These are phyloP conservation scores for Thamnophis elegans DNA, from an alignment of 2,797 vertebrate species.

Conservation along the genomic window DNA sequence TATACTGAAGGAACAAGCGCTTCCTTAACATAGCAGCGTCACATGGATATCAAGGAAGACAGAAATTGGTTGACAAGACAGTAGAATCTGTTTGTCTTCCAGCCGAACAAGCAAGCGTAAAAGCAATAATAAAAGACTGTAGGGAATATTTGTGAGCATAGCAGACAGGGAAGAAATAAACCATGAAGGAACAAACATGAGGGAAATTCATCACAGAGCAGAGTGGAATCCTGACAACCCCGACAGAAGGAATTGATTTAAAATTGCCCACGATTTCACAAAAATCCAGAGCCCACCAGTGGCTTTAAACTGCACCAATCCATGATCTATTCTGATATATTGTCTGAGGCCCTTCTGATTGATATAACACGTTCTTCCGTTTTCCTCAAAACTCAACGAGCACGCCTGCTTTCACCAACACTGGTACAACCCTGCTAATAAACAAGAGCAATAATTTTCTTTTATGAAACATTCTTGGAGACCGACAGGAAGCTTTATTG, in stretches of 20 bases:
- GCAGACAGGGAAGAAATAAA: slow-evolving; percentile 64
- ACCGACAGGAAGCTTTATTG: not conserved
- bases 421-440: not conserved
- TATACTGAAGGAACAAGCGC: not conserved
- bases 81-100: slow-evolving; percentile 69
- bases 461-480: not conserved
- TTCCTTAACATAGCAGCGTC: not conserved
- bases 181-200: slow-evolving; percentile 41
- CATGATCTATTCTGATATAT: not conserved
- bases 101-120: slow-evolving; percentile 7
- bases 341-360: not conserved
- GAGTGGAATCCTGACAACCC: slow-evolving; percentile 38
- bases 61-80: slow-evolving; percentile 59
- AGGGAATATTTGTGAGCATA: slow-evolving; percentile 53
- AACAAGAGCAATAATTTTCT: not conserved
- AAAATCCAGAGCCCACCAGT: not conserved
- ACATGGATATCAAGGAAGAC: slow-evolving; percentile 49
- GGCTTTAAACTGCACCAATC: not conserved
- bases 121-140: slow-evolving; percentile 53
- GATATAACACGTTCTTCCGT: not conserved
- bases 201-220: slow-evolving; percentile 53
- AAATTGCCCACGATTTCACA: not conserved
- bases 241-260: slow-evolving; percentile 38
- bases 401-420: not conserved
- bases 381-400: not conserved